phyloP scores from a whole-genome alignment of 2,888 invertebrate species.

The Pogonocherus hispidulus region DNA sequence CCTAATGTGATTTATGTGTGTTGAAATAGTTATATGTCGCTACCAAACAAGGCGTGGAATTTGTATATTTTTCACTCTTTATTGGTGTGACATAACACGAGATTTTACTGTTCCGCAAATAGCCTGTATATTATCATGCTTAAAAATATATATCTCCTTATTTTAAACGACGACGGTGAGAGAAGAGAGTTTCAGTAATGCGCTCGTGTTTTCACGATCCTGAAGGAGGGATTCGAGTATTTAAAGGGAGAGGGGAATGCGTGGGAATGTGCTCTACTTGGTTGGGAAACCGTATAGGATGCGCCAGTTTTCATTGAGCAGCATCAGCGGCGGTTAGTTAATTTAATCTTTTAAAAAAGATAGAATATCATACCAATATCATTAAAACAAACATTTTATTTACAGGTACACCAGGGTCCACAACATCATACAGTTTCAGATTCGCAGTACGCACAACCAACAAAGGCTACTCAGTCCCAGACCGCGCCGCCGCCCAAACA shows the following conservation, averaged over 20 bases:
- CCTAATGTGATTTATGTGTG: too few species aligned
- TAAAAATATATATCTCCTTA: conserved; percentile 40
- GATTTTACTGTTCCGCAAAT: conserved; percentile 57
- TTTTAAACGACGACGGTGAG: conserved; percentile 18
- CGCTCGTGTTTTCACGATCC: conserved; percentile 20
- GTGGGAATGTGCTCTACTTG: conserved; percentile 56
- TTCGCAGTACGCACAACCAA: conserved; percentile 78
- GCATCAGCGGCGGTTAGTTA: conserved; percentile 45
- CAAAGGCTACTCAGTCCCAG: conserved; percentile 68
- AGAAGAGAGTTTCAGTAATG: conserved; percentile 12
- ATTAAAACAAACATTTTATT: conserved; percentile 36
- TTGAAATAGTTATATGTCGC: too few species aligned
- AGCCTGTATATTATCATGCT: conserved; percentile 41
- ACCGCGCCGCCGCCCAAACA: conserved; percentile 65
- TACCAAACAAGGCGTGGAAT: not conserved
- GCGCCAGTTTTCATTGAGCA: conserved; percentile 49
- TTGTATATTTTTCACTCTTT: conserved; percentile 6
- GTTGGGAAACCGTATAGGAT: conserved; percentile 48
- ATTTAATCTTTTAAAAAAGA: not conserved
- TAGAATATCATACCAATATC: conserved; percentile 5
- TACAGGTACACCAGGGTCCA: conserved; percentile 76
- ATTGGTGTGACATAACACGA: conserved; percentile 55
- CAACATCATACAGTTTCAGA: conserved; percentile 78
- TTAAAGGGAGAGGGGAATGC: conserved; percentile 48
- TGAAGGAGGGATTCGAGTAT: conserved; percentile 14